Base-by-base conservation (phyloP, 2,797 vertebrate genomes). In the Helarctos malayanus region DNA sequence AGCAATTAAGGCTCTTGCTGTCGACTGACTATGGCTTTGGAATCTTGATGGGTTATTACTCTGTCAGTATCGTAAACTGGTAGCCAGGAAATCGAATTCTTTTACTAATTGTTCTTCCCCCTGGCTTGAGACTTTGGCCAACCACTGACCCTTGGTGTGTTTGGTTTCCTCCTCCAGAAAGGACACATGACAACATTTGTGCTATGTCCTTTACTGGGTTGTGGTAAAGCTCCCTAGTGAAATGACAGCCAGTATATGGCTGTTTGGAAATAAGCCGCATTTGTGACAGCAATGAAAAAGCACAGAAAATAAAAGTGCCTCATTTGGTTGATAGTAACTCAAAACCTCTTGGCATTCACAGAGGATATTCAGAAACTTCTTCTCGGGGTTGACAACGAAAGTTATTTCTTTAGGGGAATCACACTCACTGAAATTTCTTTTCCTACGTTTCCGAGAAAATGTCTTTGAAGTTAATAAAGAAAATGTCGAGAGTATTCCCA, bases 211-310 rank as follows among this genome's bases (percentile, higher is more conserved):
- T 45, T 21, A n/a, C 16, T 29, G 45, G 41, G 29, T 75, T 91
- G n/a, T 65, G 80, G 23, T 13, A 49, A 94, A 91, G n/a, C 71
- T 56, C 45, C 45, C 29, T 49, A 23, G 35, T 80, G 38, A 71
- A 84, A 57, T 56, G n/a, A 49, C 79, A 89, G 54, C 35, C 7
- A 14, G 12, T 12, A 23, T 29, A 7, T 68, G 49, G 56, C 56
- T 61, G 12, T 91, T 87, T 73, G 65, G 82, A 85, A 92, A 89
- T 56, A 97, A 92, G 35, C 25, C 87, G 19, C 12, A 78, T 69
- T 23, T 75, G 5, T 29, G 59, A 89, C 52, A 83, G 25, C 45
- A 32, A 61, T 19, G 49, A 65, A 54, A 92, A 86, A 21, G 18
- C 3, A 63, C 56, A 80, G 49, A 85, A 79, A 95, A 81, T 80